A percentile compares a stretch with the other conserved stretches of the same genome.
These are phyloP conservation scores for Pogonomyrmex californicus DNA, from an alignment of 1,140 invertebrate genomes.

Conservation along the genomic window DNA sequence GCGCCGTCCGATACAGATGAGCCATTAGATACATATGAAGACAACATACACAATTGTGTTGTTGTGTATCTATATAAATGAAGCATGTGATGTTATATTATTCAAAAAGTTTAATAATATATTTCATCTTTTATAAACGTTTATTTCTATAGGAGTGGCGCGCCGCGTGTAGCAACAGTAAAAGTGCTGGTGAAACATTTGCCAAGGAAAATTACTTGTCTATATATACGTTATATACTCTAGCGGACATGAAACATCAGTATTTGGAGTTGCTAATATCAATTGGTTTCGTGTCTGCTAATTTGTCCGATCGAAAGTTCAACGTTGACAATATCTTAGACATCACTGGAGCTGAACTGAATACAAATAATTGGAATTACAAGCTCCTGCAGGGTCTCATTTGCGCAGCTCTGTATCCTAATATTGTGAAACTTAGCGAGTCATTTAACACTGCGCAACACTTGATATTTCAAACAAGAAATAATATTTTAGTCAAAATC, in stretches of 20 bases:
- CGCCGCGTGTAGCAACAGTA: slow-evolving; percentile 87
- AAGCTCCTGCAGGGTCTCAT: slow-evolving; percentile 92
- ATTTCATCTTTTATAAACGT: not conserved
- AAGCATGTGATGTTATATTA: too few species aligned
- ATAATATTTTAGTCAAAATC: slow-evolving; percentile 91
- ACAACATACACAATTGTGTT: too few species aligned
- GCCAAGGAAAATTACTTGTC: slow-evolving; percentile 93
- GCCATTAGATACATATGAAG: too few species aligned
- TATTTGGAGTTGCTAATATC: slow-evolving; percentile 92
- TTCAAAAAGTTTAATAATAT: too few species aligned
- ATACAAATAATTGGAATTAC: slow-evolving; percentile 92
- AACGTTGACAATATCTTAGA: slow-evolving; percentile 90
- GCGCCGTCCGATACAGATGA: too few species aligned
- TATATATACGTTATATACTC: slow-evolving; percentile 90
- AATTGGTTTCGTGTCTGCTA: slow-evolving; percentile 93
- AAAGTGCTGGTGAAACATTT: slow-evolving; percentile 89
- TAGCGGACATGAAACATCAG: slow-evolving; percentile 94
- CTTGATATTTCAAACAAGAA: slow-evolving; percentile 92
- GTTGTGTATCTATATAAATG: too few species aligned
- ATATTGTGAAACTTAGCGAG: slow-evolving; percentile 95
- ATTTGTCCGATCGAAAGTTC: slow-evolving; percentile 87
- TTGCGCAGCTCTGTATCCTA: slow-evolving; percentile 95
- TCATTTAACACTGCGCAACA: too few species aligned
- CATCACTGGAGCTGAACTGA: slow-evolving; percentile 92
- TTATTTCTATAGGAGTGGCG: slow-evolving; percentile 90